A percentile compares a stretch with the other conserved stretches of the same genome.
Conservation (phyloP, 2,888 invertebrate species). For the Bombylius discolor region DNA sequence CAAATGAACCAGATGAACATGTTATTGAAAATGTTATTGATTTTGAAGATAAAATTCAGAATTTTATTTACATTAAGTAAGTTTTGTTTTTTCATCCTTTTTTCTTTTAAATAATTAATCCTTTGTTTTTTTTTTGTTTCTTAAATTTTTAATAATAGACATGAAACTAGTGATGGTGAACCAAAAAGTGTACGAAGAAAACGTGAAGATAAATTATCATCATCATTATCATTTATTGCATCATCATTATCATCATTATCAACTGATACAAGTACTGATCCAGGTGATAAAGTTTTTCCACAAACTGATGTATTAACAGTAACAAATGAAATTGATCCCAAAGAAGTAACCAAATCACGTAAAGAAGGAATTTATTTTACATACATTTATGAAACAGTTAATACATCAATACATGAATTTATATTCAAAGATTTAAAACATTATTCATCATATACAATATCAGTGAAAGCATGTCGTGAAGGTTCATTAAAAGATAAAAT, state of each 20-base stretch:
- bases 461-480: constrained; percentile 65
- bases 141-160: neutral
- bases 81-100: neutral
- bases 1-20: constrained; percentile 40
- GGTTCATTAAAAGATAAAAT: constrained; percentile 30
- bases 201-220: neutral
- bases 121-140: neutral
- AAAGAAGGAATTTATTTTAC: constrained; percentile 15
- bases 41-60: constrained; percentile 73
- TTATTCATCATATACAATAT: constrained; percentile 63
- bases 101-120: neutral
- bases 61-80: constrained; percentile 47
- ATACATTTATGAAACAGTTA: constrained; percentile 20
- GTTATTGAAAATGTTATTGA: constrained; percentile 49
- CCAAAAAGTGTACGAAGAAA: constrained; percentile 3
- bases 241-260: neutral
- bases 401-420: constrained; percentile 34
- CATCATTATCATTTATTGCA: neutral
- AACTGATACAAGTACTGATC: neutral
- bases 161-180: neutral
- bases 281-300: neutral
- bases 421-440: constrained; percentile 55
- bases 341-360: constrained; percentile 1
- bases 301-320: neutral
- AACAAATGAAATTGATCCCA: neutral